A percentile compares a stretch with the other conserved stretches of the same genome.
Conservation (phyloP, 2,113 vertebrate genomes). For the Chaetodon auriga region DNA sequence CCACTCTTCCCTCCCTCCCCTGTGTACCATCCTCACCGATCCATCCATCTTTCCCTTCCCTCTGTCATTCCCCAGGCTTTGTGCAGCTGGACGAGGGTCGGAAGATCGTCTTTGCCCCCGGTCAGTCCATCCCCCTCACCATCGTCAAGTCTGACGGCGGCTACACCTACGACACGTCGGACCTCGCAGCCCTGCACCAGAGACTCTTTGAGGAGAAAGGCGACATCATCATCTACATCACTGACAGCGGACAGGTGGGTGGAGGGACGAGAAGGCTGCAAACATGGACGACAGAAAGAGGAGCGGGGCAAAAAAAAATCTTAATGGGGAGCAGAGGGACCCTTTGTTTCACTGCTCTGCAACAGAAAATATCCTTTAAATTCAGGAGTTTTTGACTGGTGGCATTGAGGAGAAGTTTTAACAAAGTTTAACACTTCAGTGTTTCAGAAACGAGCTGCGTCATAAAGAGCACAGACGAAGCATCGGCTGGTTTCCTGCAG, state of each 20-base stretch:
- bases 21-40: neutral
- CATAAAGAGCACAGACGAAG: neutral
- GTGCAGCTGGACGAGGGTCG: conserved; percentile 93
- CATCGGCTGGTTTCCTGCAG: neutral
- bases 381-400: neutral
- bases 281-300: neutral
- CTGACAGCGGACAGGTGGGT: conserved; percentile 94
- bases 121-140: conserved; percentile 91
- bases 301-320: neutral
- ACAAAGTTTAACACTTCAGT: neutral
- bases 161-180: conserved; percentile 97
- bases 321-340: conserved; percentile 3
- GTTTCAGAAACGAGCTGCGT: neutral
- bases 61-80: conserved; percentile 82
- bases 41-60: neutral
- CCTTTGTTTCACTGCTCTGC: neutral
- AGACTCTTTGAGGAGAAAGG: conserved; percentile 90
- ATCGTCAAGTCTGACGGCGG: conserved; percentile 96
- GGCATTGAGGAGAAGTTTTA: neutral
- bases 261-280: neutral
- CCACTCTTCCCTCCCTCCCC: neutral
- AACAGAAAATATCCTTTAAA: neutral
- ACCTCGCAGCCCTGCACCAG: conserved; percentile 92
- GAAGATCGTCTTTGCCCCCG: conserved; percentile 91
- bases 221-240: conserved; percentile 93